Base-by-base conservation (phyloP, 1,140 invertebrate species). In the Drosophila persimilis region DNA sequence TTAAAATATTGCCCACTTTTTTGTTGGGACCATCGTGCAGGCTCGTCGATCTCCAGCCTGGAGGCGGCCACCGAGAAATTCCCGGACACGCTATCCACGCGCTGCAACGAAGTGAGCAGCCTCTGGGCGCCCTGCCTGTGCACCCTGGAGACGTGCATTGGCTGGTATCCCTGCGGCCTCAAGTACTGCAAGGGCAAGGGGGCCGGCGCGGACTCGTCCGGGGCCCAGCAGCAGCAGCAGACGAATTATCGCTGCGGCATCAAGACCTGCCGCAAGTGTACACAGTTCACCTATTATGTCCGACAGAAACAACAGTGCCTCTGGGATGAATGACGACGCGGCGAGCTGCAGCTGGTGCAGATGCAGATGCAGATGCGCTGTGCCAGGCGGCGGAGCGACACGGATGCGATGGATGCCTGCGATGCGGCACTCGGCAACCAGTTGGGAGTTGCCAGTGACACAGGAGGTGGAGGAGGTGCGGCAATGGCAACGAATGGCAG, bases 261-360 rank as follows among this genome's bases (percentile, higher is more conserved):
- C 86, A 97, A 98, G 92, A 98, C 97, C 5, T 99, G 98, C 91
- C 95, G 95, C 85, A 95, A 97, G 91, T 98, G 97, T 92, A 95
- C 96, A 89, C 94, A 95, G 72, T 98, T 97, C 92, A 94, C 95
- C 56, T 98, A 96, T 92, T 96, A 95, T 89, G 96, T 96, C 46
- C 93, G 94, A 58, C 95, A 96, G 88, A 97, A 97, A 91, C 95
- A 96, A 77, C 94, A 95, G 76, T 98, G 98, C 92, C 92, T 97
- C 63, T 97, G 95, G 96, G 96, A 97, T 92, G 95, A 96, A 95
- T 96, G 94, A 95, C 94, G 90, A 80, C 84, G 81, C 74, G 81
- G 81, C 65, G 81, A 89, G 65, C 83, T 77, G 81, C 17, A 17
- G 17, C 17, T 17, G 17, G 17, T 17, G 17, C 17, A 17, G 17